These are phyloP conservation scores for Sminthopsis crassicaudata DNA, from an alignment of 2,113 vertebrate genomes.

Conservation along the genomic window DNA sequence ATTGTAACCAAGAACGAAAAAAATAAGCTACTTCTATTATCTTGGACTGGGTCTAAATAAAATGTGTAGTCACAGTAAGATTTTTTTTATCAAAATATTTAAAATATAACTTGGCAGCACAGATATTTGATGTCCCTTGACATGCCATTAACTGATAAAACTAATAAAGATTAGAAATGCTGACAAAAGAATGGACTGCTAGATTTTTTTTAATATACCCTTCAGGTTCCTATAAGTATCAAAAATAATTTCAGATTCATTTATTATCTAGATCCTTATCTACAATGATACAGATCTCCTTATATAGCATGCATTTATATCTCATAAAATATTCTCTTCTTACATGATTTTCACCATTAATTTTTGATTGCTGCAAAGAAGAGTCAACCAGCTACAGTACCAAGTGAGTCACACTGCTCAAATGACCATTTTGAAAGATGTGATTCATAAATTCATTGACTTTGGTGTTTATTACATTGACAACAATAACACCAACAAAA, in stretches of 20 bases:
- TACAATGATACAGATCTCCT: not conserved
- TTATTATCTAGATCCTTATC: not conserved
- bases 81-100: constrained; percentile 1
- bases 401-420: constrained; percentile 27
- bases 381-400: constrained; percentile 46
- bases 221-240: constrained; percentile 14
- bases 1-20: constrained; percentile 7
- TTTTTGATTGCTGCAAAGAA: constrained; percentile 61
- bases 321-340: not conserved
- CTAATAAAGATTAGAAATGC: not conserved
- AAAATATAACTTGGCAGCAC: not conserved
- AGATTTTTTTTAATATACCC: not conserved
- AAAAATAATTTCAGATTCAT: not conserved
- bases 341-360: constrained; percentile 45
- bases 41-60: not conserved
- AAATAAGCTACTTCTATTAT: constrained; percentile 4
- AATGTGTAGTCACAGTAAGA: constrained; percentile 6
- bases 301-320: constrained; percentile 30
- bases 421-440: constrained; percentile 8
- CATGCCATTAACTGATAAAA: constrained; percentile 19
- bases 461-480: constrained; percentile 7
- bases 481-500: not conserved
- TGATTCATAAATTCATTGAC: constrained; percentile 12
- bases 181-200: not conserved
- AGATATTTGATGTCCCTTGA: not conserved